Conservation (phyloP, 1,140 invertebrate genomes). For the Brachionus rotundiformis region DNA sequence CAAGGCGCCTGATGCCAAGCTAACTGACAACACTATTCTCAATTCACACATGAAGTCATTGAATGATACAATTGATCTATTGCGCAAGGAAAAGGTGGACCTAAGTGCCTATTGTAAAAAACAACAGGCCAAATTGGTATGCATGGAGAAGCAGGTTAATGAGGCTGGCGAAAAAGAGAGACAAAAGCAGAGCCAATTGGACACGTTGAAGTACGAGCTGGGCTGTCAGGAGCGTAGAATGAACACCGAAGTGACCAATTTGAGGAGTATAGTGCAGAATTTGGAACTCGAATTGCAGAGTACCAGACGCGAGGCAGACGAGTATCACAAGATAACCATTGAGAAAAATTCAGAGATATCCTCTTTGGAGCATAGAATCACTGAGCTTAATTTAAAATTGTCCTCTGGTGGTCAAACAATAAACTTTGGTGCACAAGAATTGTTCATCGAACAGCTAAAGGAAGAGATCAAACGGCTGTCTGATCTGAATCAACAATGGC, state of each 20-base stretch:
- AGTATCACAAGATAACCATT: constrained; percentile 60
- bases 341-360: constrained; percentile 61
- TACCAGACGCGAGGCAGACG: constrained; percentile 61
- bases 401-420: constrained; percentile 58
- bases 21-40: constrained; percentile 53
- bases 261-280: constrained; percentile 57
- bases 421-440: constrained; percentile 58
- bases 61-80: constrained; percentile 58
- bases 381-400: constrained; percentile 58
- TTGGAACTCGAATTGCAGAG: constrained; percentile 60
- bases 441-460: constrained; percentile 63
- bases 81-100: constrained; percentile 59
- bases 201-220: constrained; percentile 57
- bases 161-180: constrained; percentile 57
- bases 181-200: constrained; percentile 60
- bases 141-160: constrained; percentile 56
- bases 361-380: constrained; percentile 59
- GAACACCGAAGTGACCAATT: constrained; percentile 57
- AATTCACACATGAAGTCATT: constrained; percentile 59
- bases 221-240: constrained; percentile 56
- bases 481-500: constrained; percentile 5
- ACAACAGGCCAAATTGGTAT: constrained; percentile 59
- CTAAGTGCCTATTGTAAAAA: constrained; percentile 60
- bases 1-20: constrained; percentile 20
- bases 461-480: constrained; percentile 58